Evolutionary conservation across 1,140 invertebrate genomes (phyloP).

Genomic region (Pygmarrhopalites habei): DNA sequence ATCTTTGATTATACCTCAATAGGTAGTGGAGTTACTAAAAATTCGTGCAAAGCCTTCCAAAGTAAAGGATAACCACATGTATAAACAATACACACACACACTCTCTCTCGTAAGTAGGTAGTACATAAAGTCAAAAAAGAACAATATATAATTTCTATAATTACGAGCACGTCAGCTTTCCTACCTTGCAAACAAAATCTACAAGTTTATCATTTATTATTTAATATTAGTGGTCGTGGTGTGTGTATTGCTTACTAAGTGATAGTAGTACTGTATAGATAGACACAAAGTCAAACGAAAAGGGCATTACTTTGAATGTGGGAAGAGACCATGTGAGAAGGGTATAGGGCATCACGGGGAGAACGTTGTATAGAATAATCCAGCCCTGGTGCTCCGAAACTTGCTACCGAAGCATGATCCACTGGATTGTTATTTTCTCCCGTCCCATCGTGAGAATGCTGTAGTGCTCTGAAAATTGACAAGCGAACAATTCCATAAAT

Average conservation of each 20-base stretch:
- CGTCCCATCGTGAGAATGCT: slow-evolving; percentile 39
- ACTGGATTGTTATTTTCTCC: slow-evolving; percentile 38
- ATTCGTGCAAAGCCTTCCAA: no score
- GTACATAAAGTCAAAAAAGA: neutral
- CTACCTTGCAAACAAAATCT: slow-evolving; percentile 3
- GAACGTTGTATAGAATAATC: slow-evolving; percentile 65
- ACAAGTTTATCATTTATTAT: no score
- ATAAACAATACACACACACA: neutral
- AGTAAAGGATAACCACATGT: neutral
- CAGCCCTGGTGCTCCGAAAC: slow-evolving; percentile 50
- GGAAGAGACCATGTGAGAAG: slow-evolving; percentile 50
- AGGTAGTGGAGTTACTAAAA: neutral
- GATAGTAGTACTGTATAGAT: no score
- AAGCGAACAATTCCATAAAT: slow-evolving; percentile 4
- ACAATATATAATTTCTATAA: neutral
- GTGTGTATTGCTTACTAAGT: no score
- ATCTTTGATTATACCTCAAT: slow-evolving; percentile 2
- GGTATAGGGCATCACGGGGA: slow-evolving; percentile 36
- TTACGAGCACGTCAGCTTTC: neutral
- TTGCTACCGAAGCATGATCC: slow-evolving; percentile 21
- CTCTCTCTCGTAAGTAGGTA: no score
- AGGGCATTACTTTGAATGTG: slow-evolving; percentile 45
- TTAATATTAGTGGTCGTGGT: no score
- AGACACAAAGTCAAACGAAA: neutral
- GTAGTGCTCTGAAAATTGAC: slow-evolving; percentile 33